phyloP scores from a whole-genome alignment of 92 coral and sea anemone genomes.

The Blastomussa wellsi region DNA sequence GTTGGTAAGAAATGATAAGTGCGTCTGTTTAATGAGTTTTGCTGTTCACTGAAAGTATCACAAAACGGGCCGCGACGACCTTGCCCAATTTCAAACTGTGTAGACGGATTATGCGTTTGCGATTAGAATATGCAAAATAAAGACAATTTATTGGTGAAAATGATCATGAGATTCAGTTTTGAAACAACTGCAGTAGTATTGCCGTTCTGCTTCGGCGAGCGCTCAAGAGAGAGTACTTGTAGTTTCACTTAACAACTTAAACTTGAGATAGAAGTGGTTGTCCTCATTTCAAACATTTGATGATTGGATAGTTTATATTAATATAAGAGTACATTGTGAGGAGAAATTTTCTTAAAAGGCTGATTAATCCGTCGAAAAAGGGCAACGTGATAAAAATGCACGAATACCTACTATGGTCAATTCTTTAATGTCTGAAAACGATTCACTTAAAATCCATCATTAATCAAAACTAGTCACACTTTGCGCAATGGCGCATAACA shows the following conservation, averaged over 20 bases:
- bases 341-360: background rate
- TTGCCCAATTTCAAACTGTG: background rate
- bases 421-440: background rate
- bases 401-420: background rate
- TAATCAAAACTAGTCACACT: slow-evolving; percentile 5
- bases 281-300: background rate
- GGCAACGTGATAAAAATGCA: background rate
- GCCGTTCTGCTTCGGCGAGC: background rate
- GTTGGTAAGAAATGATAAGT: background rate
- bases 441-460: background rate
- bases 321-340: background rate
- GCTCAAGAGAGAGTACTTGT: background rate
- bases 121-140: background rate
- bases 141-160: background rate
- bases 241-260: background rate
- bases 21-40: background rate
- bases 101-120: background rate
- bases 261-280: background rate
- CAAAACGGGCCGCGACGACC: background rate
- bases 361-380: background rate
- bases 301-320: background rate
- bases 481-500: background rate
- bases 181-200: background rate
- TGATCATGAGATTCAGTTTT: background rate
- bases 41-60: background rate